phyloP scores from a whole-genome alignment of 2,797 vertebrate genomes.

The Euphonia xanthogaster region DNA sequence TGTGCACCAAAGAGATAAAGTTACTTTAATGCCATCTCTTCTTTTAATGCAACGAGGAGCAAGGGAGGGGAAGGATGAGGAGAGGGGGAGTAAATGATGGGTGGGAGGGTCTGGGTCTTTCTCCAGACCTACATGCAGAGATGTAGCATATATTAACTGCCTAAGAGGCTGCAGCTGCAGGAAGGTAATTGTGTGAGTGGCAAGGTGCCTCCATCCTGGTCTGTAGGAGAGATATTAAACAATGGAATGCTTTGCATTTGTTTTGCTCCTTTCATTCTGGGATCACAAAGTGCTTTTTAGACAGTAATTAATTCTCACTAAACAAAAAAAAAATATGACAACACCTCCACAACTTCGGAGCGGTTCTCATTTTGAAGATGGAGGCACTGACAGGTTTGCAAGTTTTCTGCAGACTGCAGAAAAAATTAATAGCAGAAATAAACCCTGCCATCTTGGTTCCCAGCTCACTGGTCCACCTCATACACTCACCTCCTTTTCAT shows the following conservation, averaged over 20 bases:
- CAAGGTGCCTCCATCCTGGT: neutral
- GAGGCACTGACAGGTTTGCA: neutral
- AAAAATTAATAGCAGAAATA: neutral
- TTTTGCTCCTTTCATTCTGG: conserved; percentile 32
- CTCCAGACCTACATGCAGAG: conserved; percentile 29
- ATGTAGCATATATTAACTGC: conserved; percentile 44
- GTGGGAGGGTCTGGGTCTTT: neutral
- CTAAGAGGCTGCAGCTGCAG: conserved; percentile 54
- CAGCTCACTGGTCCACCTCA: neutral
- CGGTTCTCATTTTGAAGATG: neutral
- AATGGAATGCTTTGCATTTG: conserved; percentile 42
- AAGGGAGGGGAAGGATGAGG: neutral
- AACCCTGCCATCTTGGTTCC: neutral
- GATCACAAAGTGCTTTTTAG: conserved; percentile 7
- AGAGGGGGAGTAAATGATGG: neutral
- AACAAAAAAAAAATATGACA: neutral
- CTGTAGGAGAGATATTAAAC: conserved; percentile 1
- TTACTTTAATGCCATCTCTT: conserved; percentile 58
- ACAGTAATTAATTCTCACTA: conserved; percentile 39
- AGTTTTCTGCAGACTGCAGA: neutral
- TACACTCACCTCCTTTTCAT: neutral
- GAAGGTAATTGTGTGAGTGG: conserved; percentile 17
- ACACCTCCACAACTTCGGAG: neutral
- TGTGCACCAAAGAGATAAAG: conserved; percentile 67
- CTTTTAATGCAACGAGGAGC: conserved; percentile 40